Base-by-base conservation (phyloP, 2,888 invertebrate genomes). In the Drosophila mettleri region DNA sequence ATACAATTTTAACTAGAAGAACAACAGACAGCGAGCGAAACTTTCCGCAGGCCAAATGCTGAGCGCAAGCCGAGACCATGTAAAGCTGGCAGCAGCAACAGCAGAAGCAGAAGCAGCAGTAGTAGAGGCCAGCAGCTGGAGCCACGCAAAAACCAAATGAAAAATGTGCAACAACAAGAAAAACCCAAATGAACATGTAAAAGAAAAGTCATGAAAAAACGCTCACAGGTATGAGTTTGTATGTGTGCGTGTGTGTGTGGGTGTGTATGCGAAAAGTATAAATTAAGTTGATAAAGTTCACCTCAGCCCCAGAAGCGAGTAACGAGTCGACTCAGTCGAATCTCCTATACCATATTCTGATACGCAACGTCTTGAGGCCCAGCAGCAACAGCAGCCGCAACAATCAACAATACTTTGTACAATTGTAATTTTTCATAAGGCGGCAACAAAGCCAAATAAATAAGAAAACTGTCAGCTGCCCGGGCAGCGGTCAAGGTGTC, bases 211-310 rank as follows among this genome's bases (percentile, higher is more conserved):
- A 8, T 27, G 34, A 39, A 18, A 49, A 33, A 41, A 43, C 52
- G 51, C 49, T 52, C 51, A 22, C 49, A 80, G 66, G 74, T 74
- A 61, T 65, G 63, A 69, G 31, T 39, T 58, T 31, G 38, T 58
- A 31, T 27, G 39, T 65, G 54, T 73, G 60, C 46, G 53, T 58
- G 34, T 27, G 39, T 65, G 54, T 73, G 60, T 43, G 53, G n/a
- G n/a, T 58, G 34, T 27, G 39, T 65, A 58, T 73, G 60, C 46
- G 53, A 48, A n/a, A 36, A 65, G 61, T 64, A 64, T 76, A 69
- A 81, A 78, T 80, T 76, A 71, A 72, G 76, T 76, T 84, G 71
- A 69, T 76, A 73, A 80, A 84, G 64, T 84, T 84, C 54, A 22
- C 75, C 71, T 77, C 69, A 60, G 63, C 55, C 53, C 51, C 45